Base-by-base conservation (phyloP, 1,140 invertebrate species). In the Colletes gigas region DNA sequence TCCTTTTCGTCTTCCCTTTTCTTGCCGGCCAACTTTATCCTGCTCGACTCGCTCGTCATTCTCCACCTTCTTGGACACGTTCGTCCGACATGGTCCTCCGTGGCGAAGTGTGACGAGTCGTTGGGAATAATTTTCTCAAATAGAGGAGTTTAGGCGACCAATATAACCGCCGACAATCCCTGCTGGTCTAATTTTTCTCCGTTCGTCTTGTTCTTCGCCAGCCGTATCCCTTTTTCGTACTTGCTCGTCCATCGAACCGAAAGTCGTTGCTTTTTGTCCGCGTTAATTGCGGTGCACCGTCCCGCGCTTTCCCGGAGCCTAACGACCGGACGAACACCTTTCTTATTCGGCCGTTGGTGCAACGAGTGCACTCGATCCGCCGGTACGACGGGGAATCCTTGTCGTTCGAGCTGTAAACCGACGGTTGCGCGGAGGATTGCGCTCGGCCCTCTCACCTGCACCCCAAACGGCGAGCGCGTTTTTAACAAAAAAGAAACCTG, bases 271-370 rank as follows among this genome's bases (percentile, higher is more conserved):
- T 88, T 88, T 88, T 86, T 86, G 80, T 77, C 55, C 52, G 55
- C 50, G 55, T 70, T 88, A 88, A 88, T 88, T 86, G 82, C 82
- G 63, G 55, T 74, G 83, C 86, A 88, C 86, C 84, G 86, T 78
- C 30, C 10, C 68, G 69, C 68, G 83, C 69, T 78, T 82, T 86
- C 71, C 78, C 59, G 68, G 30, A 39, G 44, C 70, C 75, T 83
- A 83, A 83, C 71, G 82, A 83, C 82, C 78, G 67, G 55, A 21
- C 75, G 78, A 83, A 83, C 73, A 70, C 68, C 62, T 71, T 59
- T 52, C 65, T 70, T 41, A 59, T 21, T 54, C 39, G 9, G 30
- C 44, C 8, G 41, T 14, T n/a, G 15, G 57, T 21, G 41, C 9
- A n/a, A 19, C 9, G 12, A 50, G 8, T 50, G 44, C 15, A 12